These are phyloP conservation scores for Ptilonorhynchus violaceus DNA, from an alignment of 2,113 vertebrate genomes.

Conservation along the genomic window DNA sequence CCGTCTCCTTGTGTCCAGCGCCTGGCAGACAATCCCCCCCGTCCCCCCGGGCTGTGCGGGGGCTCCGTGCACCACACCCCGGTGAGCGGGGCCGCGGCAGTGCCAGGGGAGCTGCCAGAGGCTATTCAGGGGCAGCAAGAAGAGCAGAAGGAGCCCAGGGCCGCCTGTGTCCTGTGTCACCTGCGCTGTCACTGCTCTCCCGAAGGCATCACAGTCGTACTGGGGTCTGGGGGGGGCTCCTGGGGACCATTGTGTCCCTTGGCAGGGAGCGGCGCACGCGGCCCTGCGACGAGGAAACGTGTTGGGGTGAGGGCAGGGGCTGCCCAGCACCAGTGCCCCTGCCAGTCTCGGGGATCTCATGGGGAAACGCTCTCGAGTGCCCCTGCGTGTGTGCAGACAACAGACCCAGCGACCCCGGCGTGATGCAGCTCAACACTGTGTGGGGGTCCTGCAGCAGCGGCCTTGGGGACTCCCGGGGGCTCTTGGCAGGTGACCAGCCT, in stretches of 20 bases:
- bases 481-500: not conserved
- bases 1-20: accelerated
- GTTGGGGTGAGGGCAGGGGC: not conserved
- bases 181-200: not conserved
- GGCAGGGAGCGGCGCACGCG: not conserved
- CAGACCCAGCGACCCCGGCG: accelerated
- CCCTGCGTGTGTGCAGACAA: accelerated
- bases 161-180: not conserved
- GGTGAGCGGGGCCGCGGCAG: not conserved
- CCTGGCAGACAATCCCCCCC: not conserved
- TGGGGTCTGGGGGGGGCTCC: not conserved
- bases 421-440: not conserved
- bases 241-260: not conserved
- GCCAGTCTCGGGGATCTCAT: accelerated
- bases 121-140: not conserved
- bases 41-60: not conserved
- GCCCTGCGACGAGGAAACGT: accelerated
- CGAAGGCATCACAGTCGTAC: accelerated
- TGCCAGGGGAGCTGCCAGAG: not conserved
- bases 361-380: accelerated
- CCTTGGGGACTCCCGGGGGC: not conserved
- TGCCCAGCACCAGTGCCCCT: not conserved
- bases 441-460: not conserved
- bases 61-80: not conserved
- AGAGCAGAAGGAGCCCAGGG: not conserved